Percentiles rank a stretch among this genome's conserved stretches.
phyloP scores from a whole-genome alignment of 2,888 invertebrate species.

The Phortica okadai region DNA sequence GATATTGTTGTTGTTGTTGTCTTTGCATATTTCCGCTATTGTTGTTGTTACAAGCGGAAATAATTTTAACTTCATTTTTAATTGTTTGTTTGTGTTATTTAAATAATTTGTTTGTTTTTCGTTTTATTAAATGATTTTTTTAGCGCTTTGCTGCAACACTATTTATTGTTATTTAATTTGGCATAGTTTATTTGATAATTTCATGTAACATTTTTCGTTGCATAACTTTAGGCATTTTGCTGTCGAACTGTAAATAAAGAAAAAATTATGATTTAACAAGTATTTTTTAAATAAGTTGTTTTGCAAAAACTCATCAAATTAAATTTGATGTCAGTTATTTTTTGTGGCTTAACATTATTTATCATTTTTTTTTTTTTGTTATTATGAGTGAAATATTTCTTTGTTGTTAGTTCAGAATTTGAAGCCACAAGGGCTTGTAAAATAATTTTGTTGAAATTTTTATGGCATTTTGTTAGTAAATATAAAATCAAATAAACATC shows the following conservation, averaged over 20 bases:
- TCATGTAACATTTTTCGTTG: conserved; percentile 52
- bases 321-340: conserved; percentile 33
- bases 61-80: conserved; percentile 63
- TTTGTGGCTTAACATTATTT: conserved; percentile 47
- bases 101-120: conserved; percentile 28
- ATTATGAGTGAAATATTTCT: background rate
- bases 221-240: conserved; percentile 48
- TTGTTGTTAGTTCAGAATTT: background rate
- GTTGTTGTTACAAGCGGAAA: conserved; percentile 59
- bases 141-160: conserved; percentile 10
- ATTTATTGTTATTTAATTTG: conserved; percentile 22
- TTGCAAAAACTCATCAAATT: conserved; percentile 24
- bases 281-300: conserved; percentile 18
- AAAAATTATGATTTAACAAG: background rate
- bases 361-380: conserved; percentile 40
- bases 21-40: conserved; percentile 13
- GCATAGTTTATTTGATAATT: conserved; percentile 24
- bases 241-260: conserved; percentile 44
- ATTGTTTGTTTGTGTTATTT: conserved; percentile 29
- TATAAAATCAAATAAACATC: background rate
- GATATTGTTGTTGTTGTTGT: conserved; percentile 34
- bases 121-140: conserved; percentile 32
- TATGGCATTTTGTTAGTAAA: conserved; percentile 7
- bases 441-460: too few species aligned
- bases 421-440: background rate